Conservation (phyloP, 2,888 invertebrate genomes). For the Melieria crassipennis region DNA sequence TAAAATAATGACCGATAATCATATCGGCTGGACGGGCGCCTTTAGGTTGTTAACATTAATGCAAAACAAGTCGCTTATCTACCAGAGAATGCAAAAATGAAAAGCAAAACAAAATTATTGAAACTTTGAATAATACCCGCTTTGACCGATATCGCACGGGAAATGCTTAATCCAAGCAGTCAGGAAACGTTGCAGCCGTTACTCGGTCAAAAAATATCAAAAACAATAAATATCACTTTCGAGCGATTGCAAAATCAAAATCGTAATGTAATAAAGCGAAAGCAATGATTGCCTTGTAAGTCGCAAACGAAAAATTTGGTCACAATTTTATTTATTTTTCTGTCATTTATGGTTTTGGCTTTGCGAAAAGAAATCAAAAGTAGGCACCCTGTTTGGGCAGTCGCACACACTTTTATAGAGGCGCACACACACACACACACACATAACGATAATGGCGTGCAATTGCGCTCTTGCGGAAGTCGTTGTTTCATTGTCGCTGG, state of each 20-base stretch:
- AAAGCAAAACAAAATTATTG: no score
- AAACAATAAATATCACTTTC: conserved; percentile 12
- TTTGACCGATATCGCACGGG: no score
- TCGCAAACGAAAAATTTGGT: conserved; percentile 19
- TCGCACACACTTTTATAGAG: neutral
- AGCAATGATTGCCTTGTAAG: conserved; percentile 18
- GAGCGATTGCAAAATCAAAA: conserved; percentile 8
- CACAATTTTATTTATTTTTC: conserved; percentile 8
- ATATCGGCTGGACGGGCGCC: no score
- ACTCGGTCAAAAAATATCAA: no score
- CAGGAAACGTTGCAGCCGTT: no score
- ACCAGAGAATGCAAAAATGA: no score
- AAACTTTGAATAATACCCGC: no score
- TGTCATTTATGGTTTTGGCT: conserved; percentile 11
- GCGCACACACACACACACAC: neutral
- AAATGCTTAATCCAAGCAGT: no score
- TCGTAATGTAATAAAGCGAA: conserved; percentile 18
- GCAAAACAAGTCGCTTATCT: no score
- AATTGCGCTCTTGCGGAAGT: conserved; percentile 25
- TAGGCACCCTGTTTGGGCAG: conserved; percentile 10
- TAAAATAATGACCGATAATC: no score
- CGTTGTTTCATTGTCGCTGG: conserved; percentile 17
- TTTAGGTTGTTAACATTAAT: no score
- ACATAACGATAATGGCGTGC: conserved; percentile 11
- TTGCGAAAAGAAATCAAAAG: conserved; percentile 26